Percentiles rank a stretch among this genome's conserved stretches.
Conservation (phyloP, 2,888 invertebrate species). For the Frankliniella fusca region DNA sequence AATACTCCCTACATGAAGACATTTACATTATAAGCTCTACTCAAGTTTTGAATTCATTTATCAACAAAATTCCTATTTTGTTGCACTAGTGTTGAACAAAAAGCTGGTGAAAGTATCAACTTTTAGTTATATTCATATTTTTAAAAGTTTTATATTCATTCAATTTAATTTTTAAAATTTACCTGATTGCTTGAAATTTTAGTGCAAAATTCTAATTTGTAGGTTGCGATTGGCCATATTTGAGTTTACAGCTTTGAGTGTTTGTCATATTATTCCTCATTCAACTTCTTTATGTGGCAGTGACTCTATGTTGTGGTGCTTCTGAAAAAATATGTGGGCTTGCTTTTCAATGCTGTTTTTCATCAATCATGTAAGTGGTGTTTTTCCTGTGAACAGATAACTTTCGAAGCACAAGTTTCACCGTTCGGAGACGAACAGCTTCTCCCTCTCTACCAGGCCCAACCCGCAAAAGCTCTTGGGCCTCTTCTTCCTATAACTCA, state of each 20-base stretch:
- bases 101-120: neutral
- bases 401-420: conserved; percentile 25
- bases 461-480: conserved; percentile 1
- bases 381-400: conserved; percentile 18
- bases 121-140: neutral
- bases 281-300: neutral
- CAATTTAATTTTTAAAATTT: neutral
- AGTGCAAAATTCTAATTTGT: no score
- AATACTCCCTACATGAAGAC: no score
- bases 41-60: no score
- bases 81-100: neutral
- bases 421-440: conserved; percentile 25
- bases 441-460: conserved; percentile 1
- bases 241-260: neutral
- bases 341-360: neutral
- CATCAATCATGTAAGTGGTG: neutral
- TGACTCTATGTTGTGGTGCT: neutral
- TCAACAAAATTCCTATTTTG: neutral
- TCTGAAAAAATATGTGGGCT: neutral
- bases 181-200: no score
- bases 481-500: conserved; percentile 21
- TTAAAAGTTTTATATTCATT: neutral
- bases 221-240: neutral
- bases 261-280: neutral
- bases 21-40: no score